Evolutionary conservation across 2,113 vertebrate species (phyloP).

Genomic region (Ranitomeya imitator): DNA sequence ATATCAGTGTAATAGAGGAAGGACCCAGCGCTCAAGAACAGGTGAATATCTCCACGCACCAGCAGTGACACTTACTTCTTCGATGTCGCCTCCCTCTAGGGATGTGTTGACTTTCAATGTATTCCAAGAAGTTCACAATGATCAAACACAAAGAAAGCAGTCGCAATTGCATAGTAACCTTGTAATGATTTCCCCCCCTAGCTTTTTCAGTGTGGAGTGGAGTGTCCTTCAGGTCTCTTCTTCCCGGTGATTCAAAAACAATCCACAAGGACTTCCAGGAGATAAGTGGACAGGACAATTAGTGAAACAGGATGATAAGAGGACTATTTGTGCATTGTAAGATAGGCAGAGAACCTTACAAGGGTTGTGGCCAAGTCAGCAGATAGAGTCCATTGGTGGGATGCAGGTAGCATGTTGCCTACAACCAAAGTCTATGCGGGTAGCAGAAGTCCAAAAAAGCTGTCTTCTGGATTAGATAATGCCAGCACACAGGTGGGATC

Average conservation of each 20-base stretch:
- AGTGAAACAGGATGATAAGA: constrained; percentile 17
- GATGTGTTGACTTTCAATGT: constrained; percentile 93
- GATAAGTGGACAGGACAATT: constrained; percentile 13
- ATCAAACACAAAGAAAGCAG: constrained; percentile 96
- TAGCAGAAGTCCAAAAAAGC: neutral
- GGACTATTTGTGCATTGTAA: constrained; percentile 63
- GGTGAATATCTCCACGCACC: constrained; percentile 60
- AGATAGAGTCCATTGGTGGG: constrained; percentile 51
- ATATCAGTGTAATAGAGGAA: neutral
- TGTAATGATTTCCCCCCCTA: constrained; percentile 80
- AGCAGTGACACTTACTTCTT: constrained; percentile 84
- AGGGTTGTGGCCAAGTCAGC: constrained; percentile 33
- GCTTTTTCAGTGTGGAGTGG: constrained; percentile 62
- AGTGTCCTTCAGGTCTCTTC: constrained; percentile 28
- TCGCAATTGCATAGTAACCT: constrained; percentile 99
- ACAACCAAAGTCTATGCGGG: constrained; percentile 20
- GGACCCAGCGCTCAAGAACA: constrained; percentile 47
- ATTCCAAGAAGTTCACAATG: constrained; percentile 97
- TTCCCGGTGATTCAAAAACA: constrained; percentile 20
- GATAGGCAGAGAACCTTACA: constrained; percentile 54
- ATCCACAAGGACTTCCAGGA: constrained; percentile 48
- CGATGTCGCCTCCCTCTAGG: constrained; percentile 92
- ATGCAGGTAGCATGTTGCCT: constrained; percentile 67
- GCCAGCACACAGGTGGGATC: constrained; percentile 57
- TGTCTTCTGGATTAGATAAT: constrained; percentile 25